Percentiles rank a stretch among this genome's conserved stretches.
Conservation (phyloP, 2,113 vertebrate genomes). For the Tragelaphus buxtoni region DNA sequence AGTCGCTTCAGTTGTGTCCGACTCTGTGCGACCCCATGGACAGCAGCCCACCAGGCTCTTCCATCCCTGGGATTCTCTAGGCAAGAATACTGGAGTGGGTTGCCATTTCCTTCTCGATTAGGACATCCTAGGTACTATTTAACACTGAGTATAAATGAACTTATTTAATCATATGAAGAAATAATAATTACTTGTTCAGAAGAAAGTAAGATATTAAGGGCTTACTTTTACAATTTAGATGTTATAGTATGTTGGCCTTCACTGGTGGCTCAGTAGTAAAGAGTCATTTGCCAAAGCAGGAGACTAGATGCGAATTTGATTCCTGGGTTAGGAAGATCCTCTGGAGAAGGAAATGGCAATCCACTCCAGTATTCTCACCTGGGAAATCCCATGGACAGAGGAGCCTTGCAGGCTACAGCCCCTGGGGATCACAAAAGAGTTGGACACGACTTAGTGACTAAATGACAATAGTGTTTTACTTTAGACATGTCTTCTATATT, state of each 20-base stretch:
- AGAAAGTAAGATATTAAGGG: not conserved
- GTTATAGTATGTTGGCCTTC: too few relatives aligned
- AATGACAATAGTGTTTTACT: not conserved
- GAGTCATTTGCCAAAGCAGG: too few relatives aligned
- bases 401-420: too few relatives aligned
- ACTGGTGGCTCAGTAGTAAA: too few relatives aligned
- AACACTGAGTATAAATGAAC: too few relatives aligned
- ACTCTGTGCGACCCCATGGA: not conserved
- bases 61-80: not conserved
- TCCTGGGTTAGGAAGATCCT: too few relatives aligned
- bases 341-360: too few relatives aligned
- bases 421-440: too few relatives aligned
- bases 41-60: not conserved
- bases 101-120: not conserved
- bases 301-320: too few relatives aligned
- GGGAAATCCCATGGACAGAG: too few relatives aligned
- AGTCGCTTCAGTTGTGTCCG: not conserved
- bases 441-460: not conserved
- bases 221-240: not conserved
- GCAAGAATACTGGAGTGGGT: not conserved
- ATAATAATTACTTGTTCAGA: not conserved
- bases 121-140: not conserved
- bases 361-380: too few relatives aligned
- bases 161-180: not conserved
- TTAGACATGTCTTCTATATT: not conserved